Evolutionary conservation across 1,140 invertebrate species (phyloP).

Genomic region (Frieseomelitta varia): DNA sequence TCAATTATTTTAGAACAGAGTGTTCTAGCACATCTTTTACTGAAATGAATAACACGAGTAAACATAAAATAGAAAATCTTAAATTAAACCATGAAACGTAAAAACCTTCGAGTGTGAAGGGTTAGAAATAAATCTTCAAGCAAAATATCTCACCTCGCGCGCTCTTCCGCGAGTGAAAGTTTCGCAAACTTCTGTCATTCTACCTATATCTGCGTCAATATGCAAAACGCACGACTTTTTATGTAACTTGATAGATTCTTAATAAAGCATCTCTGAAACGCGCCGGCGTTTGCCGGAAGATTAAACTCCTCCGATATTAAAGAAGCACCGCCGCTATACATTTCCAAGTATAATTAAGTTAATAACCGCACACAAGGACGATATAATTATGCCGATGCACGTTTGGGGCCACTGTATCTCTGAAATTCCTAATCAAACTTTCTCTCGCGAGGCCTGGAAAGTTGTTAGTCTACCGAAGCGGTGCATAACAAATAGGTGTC

Average conservation of each 20-base stretch:
- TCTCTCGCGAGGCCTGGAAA: constrained; percentile 17
- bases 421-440: constrained; percentile 43
- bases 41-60: no score
- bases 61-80: no score
- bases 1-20: no score
- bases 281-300: no score
- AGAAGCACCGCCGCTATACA: neutral
- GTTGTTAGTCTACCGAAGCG: neutral
- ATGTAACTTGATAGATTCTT: neutral
- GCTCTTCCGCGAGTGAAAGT: neutral
- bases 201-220: neutral
- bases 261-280: neutral
- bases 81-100: no score
- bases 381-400: neutral
- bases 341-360: neutral
- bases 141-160: no score
- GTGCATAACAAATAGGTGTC: neutral
- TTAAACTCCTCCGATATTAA: neutral
- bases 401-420: neutral
- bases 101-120: no score
- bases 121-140: no score
- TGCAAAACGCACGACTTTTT: neutral
- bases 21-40: no score
- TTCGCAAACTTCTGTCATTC: neutral
- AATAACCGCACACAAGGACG: neutral